A percentile compares a stretch with the other conserved stretches of the same genome.
Conservation (phyloP, 1,140 invertebrate genomes). For the Zaprionus tsacasi region DNA sequence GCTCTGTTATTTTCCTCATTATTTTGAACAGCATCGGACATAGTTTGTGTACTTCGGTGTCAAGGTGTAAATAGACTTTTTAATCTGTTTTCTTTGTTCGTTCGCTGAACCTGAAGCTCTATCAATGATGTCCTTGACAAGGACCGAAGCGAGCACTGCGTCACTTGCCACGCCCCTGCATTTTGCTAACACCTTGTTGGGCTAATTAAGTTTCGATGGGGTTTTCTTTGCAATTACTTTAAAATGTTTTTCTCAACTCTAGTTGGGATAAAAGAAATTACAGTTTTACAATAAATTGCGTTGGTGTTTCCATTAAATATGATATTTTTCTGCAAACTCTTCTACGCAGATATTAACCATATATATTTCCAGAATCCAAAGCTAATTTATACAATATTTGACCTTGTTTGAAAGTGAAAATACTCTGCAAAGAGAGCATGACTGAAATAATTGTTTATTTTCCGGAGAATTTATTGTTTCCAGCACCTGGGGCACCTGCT, state of each 20-base stretch:
- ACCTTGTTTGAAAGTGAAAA: constrained; percentile 17
- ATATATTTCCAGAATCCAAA: neutral
- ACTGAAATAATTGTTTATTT: constrained; percentile 72
- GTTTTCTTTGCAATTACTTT: neutral
- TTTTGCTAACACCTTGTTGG: constrained; percentile 25
- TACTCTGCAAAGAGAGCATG: constrained; percentile 29
- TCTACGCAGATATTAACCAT: neutral
- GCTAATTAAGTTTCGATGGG: constrained; percentile 55
- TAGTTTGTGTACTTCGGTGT: neutral
- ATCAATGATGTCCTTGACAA: neutral
- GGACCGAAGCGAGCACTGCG: neutral
- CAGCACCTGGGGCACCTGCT: constrained; percentile 60
- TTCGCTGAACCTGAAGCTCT: neutral
- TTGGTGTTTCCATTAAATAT: too few relatives aligned
- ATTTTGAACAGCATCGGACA: neutral
- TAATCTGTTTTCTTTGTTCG: neutral
- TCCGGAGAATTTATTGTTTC: constrained; percentile 71
- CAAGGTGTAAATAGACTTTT: constrained; percentile 5
- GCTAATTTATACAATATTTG: neutral
- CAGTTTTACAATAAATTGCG: too few relatives aligned
- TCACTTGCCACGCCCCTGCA: constrained; percentile 20
- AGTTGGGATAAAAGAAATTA: neutral
- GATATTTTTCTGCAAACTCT: too few relatives aligned
- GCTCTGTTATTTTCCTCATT: constrained; percentile 1
- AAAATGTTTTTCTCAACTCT: neutral